Evolutionary conservation across 1,140 invertebrate species (phyloP).

Genomic region (Steinernema feltiae): DNA sequence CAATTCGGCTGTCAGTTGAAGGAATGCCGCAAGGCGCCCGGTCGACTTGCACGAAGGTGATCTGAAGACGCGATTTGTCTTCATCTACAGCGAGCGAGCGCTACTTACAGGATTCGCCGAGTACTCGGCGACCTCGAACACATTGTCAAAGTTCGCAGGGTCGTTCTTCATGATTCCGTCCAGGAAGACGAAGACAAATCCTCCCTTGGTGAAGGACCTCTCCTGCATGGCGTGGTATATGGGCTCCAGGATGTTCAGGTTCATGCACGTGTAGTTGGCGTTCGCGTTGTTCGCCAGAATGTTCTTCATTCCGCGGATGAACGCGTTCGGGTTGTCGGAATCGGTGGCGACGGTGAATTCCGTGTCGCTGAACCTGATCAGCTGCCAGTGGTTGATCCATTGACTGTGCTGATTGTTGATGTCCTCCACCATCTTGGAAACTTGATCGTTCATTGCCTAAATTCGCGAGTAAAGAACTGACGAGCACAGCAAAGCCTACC

Average conservation of each 20-base stretch:
- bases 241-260: conserved; percentile 23
- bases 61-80: not conserved
- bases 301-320: conserved; percentile 20
- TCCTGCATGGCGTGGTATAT: conserved; percentile 17
- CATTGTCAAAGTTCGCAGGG: conserved; percentile 12
- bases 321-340: conserved; percentile 20
- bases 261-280: conserved; percentile 19
- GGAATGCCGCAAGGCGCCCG: conserved; percentile 27
- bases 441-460: conserved; percentile 21
- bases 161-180: conserved; percentile 22
- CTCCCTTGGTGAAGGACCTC: conserved; percentile 7
- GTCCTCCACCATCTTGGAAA: conserved; percentile 26
- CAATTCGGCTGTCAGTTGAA: conserved; percentile 12
- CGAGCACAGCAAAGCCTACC: not conserved
- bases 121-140: conserved; percentile 14
- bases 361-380: conserved; percentile 29
- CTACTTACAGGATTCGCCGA: not conserved
- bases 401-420: conserved; percentile 26
- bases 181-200: conserved; percentile 30
- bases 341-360: not conserved
- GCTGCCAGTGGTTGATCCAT: conserved; percentile 33
- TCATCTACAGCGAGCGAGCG: not conserved
- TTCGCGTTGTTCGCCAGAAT: conserved; percentile 17
- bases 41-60: conserved; percentile 26
- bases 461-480: not conserved